phyloP scores from a whole-genome alignment of 2,113 vertebrate genomes.

The Dendrocopos noguchii region DNA sequence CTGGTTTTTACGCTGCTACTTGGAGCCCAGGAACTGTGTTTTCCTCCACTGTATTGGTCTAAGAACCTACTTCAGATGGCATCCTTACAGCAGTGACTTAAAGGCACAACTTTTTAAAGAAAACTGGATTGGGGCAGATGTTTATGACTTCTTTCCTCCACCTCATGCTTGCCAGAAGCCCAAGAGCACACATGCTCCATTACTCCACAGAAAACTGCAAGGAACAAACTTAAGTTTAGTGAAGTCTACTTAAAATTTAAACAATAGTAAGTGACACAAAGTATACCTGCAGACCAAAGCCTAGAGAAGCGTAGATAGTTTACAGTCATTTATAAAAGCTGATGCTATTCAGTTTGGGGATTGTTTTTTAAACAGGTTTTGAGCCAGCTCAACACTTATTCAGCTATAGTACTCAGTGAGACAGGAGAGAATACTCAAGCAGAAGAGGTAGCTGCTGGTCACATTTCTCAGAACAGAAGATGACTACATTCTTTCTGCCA shows the following conservation, averaged over 20 bases:
- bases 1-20: neutral
- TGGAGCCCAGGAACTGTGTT: neutral
- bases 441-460: neutral
- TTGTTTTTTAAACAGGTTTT: neutral
- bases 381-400: neutral
- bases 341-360: neutral
- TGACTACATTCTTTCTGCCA: neutral
- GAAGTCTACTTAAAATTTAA: neutral
- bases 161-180: neutral
- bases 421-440: neutral
- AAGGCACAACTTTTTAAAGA: neutral
- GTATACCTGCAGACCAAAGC: neutral
- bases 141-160: neutral
- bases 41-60: neutral
- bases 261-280: neutral
- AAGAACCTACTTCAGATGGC: neutral
- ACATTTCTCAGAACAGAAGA: neutral
- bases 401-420: neutral
- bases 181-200: neutral
- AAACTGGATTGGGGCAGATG: neutral
- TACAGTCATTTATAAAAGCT: neutral
- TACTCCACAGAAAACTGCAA: neutral
- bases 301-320: neutral
- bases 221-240: neutral
- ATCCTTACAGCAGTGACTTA: neutral